These are phyloP conservation scores for Enteromius anoplus DNA, from an alignment of 2,797 vertebrate species.

Conservation along the genomic window DNA sequence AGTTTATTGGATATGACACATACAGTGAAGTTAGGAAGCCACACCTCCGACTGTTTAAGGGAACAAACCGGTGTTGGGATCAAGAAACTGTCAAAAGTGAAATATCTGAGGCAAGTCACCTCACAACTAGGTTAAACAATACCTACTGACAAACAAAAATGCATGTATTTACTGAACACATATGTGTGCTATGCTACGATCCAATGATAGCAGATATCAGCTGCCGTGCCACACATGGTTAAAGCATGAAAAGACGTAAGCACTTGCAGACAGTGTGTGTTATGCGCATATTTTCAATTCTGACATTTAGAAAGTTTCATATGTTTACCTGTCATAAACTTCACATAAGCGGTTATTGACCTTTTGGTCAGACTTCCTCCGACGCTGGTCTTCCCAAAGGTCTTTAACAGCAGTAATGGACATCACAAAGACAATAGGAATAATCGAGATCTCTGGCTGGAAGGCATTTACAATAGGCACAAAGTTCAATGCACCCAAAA, in stretches of 20 bases:
- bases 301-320: neutral
- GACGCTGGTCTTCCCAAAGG: conserved; percentile 72
- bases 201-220: neutral
- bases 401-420: conserved; percentile 68
- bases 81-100: neutral
- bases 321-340: conserved; percentile 70
- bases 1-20: neutral
- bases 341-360: conserved; percentile 67
- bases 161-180: neutral
- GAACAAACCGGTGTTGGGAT: neutral
- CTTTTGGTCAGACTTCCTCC: conserved; percentile 65
- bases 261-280: neutral
- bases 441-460: conserved; percentile 68
- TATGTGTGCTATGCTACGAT: neutral
- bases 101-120: neutral
- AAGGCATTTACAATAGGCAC: conserved; percentile 74
- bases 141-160: conserved; percentile 1
- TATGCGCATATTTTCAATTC: neutral
- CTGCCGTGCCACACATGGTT: neutral
- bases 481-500: conserved; percentile 73
- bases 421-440: conserved; percentile 69
- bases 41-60: neutral
- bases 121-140: neutral
- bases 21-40: neutral
- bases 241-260: neutral